These are phyloP conservation scores for Idaea dimidiata DNA, from an alignment of 2,888 invertebrate genomes.

Conservation along the genomic window DNA sequence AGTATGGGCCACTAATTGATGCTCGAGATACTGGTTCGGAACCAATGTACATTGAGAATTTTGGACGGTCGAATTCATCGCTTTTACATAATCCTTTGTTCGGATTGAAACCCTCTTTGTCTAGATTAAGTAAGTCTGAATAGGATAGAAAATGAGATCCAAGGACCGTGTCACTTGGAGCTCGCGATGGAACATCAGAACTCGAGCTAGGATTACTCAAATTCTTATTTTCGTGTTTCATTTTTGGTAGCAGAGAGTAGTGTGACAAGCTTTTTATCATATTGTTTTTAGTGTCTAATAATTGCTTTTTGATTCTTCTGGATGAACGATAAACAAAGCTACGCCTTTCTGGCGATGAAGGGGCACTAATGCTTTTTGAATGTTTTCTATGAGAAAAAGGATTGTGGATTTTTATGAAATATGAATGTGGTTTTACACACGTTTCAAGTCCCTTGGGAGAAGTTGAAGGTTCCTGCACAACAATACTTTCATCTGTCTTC, in stretches of 20 bases:
- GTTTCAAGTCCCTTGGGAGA: slow-evolving; percentile 42
- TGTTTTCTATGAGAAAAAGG: slow-evolving; percentile 66
- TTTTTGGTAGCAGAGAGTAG: slow-evolving; percentile 66
- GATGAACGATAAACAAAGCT: slow-evolving; percentile 72
- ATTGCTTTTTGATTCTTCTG: slow-evolving; percentile 60
- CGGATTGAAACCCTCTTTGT: slow-evolving; percentile 51
- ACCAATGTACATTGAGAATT: slow-evolving; percentile 73
- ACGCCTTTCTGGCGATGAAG: slow-evolving; percentile 69
- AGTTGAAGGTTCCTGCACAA: slow-evolving; percentile 29
- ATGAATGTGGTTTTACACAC: slow-evolving; percentile 57
- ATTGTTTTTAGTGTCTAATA: slow-evolving; percentile 67
- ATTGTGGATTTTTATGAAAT: slow-evolving; percentile 65
- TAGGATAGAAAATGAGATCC: slow-evolving; percentile 78
- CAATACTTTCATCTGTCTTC: slow-evolving; percentile 19
- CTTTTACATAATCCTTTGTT: slow-evolving; percentile 56
- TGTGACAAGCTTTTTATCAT: slow-evolving; percentile 76
- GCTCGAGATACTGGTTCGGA: slow-evolving; percentile 69
- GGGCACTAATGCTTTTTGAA: slow-evolving; percentile 67
- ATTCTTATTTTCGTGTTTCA: slow-evolving; percentile 56
- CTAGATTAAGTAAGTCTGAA: slow-evolving; percentile 63
- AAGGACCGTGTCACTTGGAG: slow-evolving; percentile 73
- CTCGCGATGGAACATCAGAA: slow-evolving; percentile 64
- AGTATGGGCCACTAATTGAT: slow-evolving; percentile 59
- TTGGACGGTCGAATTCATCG: slow-evolving; percentile 54
- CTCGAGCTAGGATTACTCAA: slow-evolving; percentile 65